A percentile compares a stretch with the other conserved stretches of the same genome.
phyloP scores from a whole-genome alignment of 64 coral and sea anemone species.

The Montipora foliosa region DNA sequence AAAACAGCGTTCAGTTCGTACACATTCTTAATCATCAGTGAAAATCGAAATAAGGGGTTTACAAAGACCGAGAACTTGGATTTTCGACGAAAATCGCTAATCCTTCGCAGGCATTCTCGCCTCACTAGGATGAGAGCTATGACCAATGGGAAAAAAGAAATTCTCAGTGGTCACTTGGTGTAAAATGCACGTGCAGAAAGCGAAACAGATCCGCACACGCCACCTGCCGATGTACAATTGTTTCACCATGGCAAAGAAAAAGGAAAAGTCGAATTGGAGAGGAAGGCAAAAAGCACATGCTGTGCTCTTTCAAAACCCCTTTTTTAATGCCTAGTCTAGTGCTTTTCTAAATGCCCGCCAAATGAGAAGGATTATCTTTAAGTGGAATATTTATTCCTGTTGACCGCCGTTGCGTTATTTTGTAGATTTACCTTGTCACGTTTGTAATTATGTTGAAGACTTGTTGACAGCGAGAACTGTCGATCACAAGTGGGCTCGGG shows the following conservation, averaged over 20 bases:
- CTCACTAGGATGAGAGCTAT: conserved; percentile 59
- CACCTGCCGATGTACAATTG: conserved; percentile 78
- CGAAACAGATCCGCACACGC: conserved; percentile 51
- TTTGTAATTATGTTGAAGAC: conserved; percentile 65
- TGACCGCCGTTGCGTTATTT: conserved; percentile 68
- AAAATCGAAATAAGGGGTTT: conserved; percentile 94
- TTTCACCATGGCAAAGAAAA: conserved; percentile 22
- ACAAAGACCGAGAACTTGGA: conserved; percentile 76
- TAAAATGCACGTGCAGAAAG: conserved; percentile 62
- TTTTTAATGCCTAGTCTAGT: background rate
- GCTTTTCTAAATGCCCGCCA: background rate
- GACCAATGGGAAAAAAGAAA: conserved; percentile 2
- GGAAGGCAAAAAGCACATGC: conserved; percentile 9
- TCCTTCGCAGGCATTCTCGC: conserved; percentile 30
- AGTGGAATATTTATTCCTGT: conserved; percentile 75
- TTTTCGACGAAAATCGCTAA: conserved; percentile 52
- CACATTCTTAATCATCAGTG: conserved; percentile 56
- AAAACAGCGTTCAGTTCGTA: background rate
- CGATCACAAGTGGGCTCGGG: conserved; percentile 80
- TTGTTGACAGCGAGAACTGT: conserved; percentile 90
- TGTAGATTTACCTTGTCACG: conserved; percentile 72
- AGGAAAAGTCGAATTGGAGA: conserved; percentile 1
- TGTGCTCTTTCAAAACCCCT: background rate
- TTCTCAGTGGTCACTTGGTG: conserved; percentile 35
- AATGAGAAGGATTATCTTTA: conserved; percentile 50